Base-by-base conservation (phyloP, 1,140 invertebrate species). In the Heliothis subflexa region DNA sequence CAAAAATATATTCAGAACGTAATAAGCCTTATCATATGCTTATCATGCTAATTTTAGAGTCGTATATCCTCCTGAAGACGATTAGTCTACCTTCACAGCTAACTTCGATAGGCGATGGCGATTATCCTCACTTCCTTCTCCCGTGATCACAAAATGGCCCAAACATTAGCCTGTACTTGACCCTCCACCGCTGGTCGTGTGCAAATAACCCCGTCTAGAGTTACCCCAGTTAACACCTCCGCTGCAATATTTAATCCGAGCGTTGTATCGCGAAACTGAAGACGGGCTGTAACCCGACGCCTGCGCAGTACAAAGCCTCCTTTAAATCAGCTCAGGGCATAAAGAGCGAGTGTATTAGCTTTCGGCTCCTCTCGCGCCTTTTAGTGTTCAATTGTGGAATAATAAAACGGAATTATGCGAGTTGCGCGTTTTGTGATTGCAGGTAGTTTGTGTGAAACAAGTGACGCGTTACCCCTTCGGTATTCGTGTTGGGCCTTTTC, bases 321-420 rank as follows among this genome's bases (percentile, higher is more conserved):
- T 78, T 78, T 81, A 78, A 78, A 79, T 82, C 78, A 81, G 75
- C 62, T 47, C 74, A 50, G 73, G 61, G 47, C 81, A 84, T 83
- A 84, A 81, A 82, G 81, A 82, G 72, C 55, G 81, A 71, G 52
- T 77, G 83, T 85, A 85, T 85, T 85, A 82, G 79, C 83, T 83
- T 83, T 64, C 76, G 71, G 54, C 54, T 62, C 52, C 45, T 66
- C 66, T 70, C 70, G 52, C 78, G 70, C 59, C 78, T 73, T 61
- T 61, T 74, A 59, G 40, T 74, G 71, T 61, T 61, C 40, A 49
- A 61, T 61, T 47, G 55, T 61, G 55, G 71, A 74, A 61, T 74
- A 52, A 74, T 59, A 49, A 45, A 61, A 49, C 40, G 16, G 54
- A 47, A 45, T 72, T 16, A 66, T 40, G 59, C 28, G 64, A 12